A percentile compares a stretch with the other conserved stretches of the same genome.
These are phyloP conservation scores for Argyrosomus japonicus DNA, from an alignment of 2,113 vertebrate genomes.

Conservation along the genomic window DNA sequence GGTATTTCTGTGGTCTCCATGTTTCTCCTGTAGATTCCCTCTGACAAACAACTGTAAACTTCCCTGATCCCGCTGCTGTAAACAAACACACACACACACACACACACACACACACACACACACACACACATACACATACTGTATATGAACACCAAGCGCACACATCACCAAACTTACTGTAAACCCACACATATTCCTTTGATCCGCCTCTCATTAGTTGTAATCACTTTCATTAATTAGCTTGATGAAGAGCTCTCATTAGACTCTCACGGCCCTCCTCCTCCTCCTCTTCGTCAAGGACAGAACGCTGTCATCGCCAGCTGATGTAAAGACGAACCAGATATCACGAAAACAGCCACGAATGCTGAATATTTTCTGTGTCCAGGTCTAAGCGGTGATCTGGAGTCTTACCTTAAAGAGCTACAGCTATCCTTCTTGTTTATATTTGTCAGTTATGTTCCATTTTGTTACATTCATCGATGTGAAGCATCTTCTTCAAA, in stretches of 20 bases:
- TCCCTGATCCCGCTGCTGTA: constrained; percentile 30
- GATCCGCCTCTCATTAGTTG: constrained; percentile 38
- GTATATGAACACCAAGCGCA: neutral
- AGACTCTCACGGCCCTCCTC: constrained; percentile 30
- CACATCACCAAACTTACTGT: constrained; percentile 27
- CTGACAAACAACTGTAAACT: constrained; percentile 55
- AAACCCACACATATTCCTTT: constrained; percentile 25
- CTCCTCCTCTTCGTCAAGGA: constrained; percentile 9
- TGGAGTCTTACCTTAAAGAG: neutral
- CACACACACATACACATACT: neutral
- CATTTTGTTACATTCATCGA: neutral
- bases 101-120: neutral
- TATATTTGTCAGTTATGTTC: neutral
- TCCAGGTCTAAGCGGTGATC: neutral
- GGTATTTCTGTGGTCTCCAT: constrained; percentile 39
- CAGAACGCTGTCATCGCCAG: constrained; percentile 5
- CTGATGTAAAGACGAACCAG: constrained; percentile 21
- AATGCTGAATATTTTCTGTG: constrained; percentile 5
- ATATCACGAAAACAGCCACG: neutral
- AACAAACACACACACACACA: constrained; percentile 20
- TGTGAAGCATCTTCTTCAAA: too few species aligned
- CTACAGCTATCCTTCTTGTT: too few species aligned
- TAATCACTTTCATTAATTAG: constrained; percentile 59
- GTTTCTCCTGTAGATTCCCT: constrained; percentile 32
- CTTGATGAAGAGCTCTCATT: constrained; percentile 49